Percentiles rank a stretch among this genome's conserved stretches.
Conservation (phyloP, 2,888 invertebrate species). For the Euplagia quadripunctaria region DNA sequence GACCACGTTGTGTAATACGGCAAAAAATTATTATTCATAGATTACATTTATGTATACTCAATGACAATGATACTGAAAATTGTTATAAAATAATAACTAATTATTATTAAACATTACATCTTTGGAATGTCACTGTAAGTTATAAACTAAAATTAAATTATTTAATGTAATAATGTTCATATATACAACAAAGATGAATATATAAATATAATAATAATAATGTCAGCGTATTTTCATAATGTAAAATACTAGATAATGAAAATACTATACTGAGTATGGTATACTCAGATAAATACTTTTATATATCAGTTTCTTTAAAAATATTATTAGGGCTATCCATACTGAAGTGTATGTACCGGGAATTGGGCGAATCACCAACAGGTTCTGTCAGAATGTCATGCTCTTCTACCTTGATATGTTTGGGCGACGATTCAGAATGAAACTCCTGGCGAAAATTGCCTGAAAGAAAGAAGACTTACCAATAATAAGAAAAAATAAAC, state of each 20-base stretch:
- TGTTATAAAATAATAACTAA: not conserved
- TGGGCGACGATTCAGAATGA: slow-evolving; percentile 79
- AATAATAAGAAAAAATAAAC: not conserved
- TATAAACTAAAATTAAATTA: not conserved
- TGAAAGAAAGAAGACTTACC: slow-evolving; percentile 50
- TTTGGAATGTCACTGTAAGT: slow-evolving; percentile 41
- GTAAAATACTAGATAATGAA: not conserved
- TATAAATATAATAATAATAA: slow-evolving; percentile 7
- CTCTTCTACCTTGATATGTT: slow-evolving; percentile 71
- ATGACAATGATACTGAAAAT: not conserved
- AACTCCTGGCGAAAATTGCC: slow-evolving; percentile 82
- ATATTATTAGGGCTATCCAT: slow-evolving; percentile 71
- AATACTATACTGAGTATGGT: not conserved
- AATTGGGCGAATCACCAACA: slow-evolving; percentile 68
- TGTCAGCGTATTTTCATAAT: not conserved
- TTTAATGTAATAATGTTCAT: not conserved
- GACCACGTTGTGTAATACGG: not conserved
- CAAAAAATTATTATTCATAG: not conserved
- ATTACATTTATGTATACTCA: not conserved
- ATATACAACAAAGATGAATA: slow-evolving; percentile 1
- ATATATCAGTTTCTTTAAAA: slow-evolving; percentile 83
- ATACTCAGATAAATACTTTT: slow-evolving; percentile 37
- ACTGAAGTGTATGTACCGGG: slow-evolving; percentile 81
- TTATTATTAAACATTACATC: slow-evolving; percentile 14
- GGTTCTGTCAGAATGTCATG: slow-evolving; percentile 61